Evolutionary conservation across 2,797 vertebrate species (phyloP).

Genomic region (Mormyrus proboscirostris): DNA sequence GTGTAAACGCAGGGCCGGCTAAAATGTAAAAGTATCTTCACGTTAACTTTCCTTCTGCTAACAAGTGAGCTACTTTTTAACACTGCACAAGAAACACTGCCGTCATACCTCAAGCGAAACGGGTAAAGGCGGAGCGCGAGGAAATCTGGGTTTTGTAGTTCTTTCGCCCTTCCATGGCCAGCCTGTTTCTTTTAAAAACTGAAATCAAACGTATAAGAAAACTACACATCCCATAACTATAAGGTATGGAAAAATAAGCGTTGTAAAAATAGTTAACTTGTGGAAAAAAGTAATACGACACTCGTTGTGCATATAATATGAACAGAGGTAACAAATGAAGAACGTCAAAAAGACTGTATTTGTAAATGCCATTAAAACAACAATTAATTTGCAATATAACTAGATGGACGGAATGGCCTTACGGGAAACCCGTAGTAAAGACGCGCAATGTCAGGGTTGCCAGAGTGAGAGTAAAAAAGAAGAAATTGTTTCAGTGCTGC

Average conservation of each 20-base stretch:
- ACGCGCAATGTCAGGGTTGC: not conserved
- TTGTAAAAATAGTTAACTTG: not conserved
- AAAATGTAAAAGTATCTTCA: not conserved
- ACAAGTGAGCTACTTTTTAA: not conserved
- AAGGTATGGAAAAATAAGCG: not conserved
- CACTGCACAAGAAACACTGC: not conserved
- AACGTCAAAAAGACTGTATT: not conserved
- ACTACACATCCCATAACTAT: constrained; percentile 19
- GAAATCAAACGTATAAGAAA: not conserved
- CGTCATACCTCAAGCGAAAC: not conserved
- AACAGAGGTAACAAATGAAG: not conserved
- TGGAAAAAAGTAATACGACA: not conserved
- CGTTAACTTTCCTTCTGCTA: not conserved
- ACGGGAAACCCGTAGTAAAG: not conserved
- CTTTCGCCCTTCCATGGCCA: not conserved
- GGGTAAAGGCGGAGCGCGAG: not conserved
- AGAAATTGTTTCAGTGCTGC: not conserved
- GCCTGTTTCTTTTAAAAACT: not conserved
- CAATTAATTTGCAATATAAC: not conserved
- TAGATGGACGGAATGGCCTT: not conserved
- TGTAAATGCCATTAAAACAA: not conserved
- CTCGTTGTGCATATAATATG: not conserved
- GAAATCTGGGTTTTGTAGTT: constrained; percentile 27
- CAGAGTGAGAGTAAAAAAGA: not conserved
- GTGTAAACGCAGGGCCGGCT: not conserved